Conservation (phyloP, 2,797 vertebrate genomes). For the Pangasius djambal region DNA sequence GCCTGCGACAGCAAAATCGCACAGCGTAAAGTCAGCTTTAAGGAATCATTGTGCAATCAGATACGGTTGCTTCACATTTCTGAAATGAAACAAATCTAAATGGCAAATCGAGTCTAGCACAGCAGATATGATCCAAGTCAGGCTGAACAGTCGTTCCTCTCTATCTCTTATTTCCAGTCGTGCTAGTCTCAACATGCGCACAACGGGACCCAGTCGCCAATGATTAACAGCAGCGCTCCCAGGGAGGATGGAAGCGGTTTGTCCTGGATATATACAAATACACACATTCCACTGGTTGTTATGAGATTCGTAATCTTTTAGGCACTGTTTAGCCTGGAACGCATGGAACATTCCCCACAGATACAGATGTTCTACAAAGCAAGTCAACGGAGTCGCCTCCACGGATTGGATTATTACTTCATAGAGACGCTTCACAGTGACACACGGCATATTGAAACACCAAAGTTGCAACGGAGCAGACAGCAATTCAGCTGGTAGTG, state of each 20-base stretch:
- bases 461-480: neutral
- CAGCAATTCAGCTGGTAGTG: neutral
- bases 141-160: neutral
- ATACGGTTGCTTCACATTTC: neutral
- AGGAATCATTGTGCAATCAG: neutral
- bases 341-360: neutral
- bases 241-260: conserved; percentile 11
- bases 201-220: conserved; percentile 28
- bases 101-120: neutral
- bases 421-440: neutral
- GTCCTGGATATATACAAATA: conserved; percentile 36
- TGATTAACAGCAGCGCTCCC: conserved; percentile 25
- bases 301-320: conserved; percentile 23
- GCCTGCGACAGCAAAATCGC: neutral
- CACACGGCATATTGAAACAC: neutral
- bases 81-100: conserved; percentile 23
- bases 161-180: conserved; percentile 45
- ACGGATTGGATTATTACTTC: neutral
- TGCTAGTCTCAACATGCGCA: conserved; percentile 42
- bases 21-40: neutral
- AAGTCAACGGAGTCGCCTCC: neutral
- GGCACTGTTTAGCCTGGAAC: conserved; percentile 24
- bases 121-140: conserved; percentile 31
- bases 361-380: neutral
- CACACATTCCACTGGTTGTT: conserved; percentile 38